These are phyloP conservation scores for Nannoperca obscura DNA, from an alignment of 2,797 vertebrate species.

Conservation along the genomic window DNA sequence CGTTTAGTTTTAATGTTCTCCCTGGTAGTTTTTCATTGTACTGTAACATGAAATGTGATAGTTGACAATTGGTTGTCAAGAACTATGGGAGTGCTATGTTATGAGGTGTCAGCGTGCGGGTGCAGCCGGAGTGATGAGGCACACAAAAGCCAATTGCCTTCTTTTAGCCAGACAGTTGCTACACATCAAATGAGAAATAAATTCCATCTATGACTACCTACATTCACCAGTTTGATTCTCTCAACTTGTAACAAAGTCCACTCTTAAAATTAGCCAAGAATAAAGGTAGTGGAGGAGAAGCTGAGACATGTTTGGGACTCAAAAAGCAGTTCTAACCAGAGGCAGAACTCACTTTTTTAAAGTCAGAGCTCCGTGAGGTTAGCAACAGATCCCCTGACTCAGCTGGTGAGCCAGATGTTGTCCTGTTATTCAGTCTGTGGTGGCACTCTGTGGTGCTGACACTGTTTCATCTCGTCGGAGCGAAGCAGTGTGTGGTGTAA, in stretches of 20 bases:
- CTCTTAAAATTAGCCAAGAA: conserved; percentile 34
- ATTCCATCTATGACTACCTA: conserved; percentile 38
- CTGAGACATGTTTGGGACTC: conserved; percentile 8
- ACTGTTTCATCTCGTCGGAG: conserved; percentile 44
- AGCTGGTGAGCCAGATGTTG: conserved; percentile 54
- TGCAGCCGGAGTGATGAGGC: conserved; percentile 50
- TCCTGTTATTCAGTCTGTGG: conserved; percentile 45
- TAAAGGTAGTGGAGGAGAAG: conserved; percentile 13
- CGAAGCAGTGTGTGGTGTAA: conserved; percentile 25
- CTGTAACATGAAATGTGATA: conserved; percentile 61
- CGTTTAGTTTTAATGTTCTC: conserved; percentile 12
- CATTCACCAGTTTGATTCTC: conserved; percentile 35
- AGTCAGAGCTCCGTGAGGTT: conserved; percentile 11
- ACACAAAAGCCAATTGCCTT: conserved; percentile 52
- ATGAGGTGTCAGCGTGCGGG: conserved; percentile 50
- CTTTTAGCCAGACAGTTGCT: conserved; percentile 34
- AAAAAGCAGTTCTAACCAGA: conserved; percentile 29
- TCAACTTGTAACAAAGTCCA: conserved; percentile 22
- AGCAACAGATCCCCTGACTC: conserved; percentile 34
- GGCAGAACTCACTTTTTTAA: neutral
- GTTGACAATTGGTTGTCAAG: conserved; percentile 65
- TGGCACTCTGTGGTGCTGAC: conserved; percentile 18
- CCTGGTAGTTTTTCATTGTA: conserved; percentile 30
- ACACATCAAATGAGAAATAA: conserved; percentile 38
- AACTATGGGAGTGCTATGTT: conserved; percentile 44